A percentile compares a stretch with the other conserved stretches of the same genome.
Conservation (phyloP, 2,888 invertebrate genomes). For the Merodon equestris region DNA sequence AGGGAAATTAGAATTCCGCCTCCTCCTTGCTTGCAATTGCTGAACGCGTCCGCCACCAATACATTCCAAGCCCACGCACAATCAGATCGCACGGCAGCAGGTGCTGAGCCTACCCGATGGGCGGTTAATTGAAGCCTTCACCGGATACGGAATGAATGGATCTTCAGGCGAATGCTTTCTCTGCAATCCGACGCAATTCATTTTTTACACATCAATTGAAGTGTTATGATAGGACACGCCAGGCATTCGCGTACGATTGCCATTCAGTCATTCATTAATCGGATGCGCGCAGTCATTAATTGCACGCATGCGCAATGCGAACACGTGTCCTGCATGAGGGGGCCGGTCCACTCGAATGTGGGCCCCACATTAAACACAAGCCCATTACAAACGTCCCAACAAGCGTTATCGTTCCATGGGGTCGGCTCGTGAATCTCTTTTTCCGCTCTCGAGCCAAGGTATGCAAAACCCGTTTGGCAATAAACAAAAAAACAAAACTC, state of each 20-base stretch:
- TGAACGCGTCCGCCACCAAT: constrained; percentile 2
- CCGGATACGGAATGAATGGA: constrained; percentile 45
- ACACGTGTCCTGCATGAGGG: constrained; percentile 22
- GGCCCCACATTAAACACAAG: constrained; percentile 62
- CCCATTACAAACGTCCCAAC: constrained; percentile 64
- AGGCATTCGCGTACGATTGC: constrained; percentile 35
- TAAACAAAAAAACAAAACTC: constrained; percentile 2
- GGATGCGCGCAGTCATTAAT: constrained; percentile 58
- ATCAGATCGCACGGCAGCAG: constrained; percentile 52
- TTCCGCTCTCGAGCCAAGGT: background rate
- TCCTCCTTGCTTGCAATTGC: constrained; percentile 31
- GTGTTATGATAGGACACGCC: constrained; percentile 66
- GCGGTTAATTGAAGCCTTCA: constrained; percentile 68
- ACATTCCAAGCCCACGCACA: constrained; percentile 65
- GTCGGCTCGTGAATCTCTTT: constrained; percentile 52
- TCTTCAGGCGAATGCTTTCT: constrained; percentile 26
- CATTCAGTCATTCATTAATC: constrained; percentile 55
- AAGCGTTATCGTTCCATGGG: constrained; percentile 57
- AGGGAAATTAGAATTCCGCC: constrained; percentile 63
- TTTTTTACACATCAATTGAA: constrained; percentile 48
- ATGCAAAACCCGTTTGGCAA: constrained; percentile 16
- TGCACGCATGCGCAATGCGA: constrained; percentile 53
- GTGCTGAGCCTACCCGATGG: constrained; percentile 59
- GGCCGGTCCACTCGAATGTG: constrained; percentile 52
- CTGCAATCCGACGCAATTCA: constrained; percentile 26